Evolutionary conservation across 2,888 invertebrate genomes (phyloP), one percentile per base, ranked within the genome.

Genomic region (Nasonovia ribisnigri): DNA sequence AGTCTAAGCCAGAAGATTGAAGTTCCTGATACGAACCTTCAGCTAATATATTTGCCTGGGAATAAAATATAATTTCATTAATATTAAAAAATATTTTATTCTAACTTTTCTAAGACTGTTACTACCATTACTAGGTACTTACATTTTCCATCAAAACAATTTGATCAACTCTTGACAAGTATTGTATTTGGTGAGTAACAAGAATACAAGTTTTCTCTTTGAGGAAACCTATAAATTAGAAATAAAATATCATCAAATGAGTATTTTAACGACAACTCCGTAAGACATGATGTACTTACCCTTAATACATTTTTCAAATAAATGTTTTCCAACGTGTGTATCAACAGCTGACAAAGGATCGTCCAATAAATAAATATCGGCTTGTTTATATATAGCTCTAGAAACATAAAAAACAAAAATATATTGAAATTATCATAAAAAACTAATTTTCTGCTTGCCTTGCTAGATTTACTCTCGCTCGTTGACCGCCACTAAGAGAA

Each of bases 401-500:
- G 16, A 57, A 43, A 16, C 16, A 36, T 36, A 16, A 5, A 36
- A 51, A 2, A 11, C 3, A 2, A 13, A 67, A 67, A 11, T 13
- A 67, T n/a, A 67, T n/a, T 5, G 16, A 13, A 6, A 67, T 67
- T 13, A 67, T 67, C 16, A 60, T 1, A n/a, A 13, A 16, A 13
- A 67, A n/a, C n/a, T 67, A 67, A n/a, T 5, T n/a, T 16, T 60
- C 11, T n/a, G 42, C 94, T 95, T 95, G 95, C 95, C 96, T 95
- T 8, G 96, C 96, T 90, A 97, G 95, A 94, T 96, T 96, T 60
- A 97, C 96, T 92, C 98, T 96, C 0, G 99, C 99, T 94, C 98
- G 97, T 96, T 99, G 99, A 3, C 98, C 98, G 94, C 98, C 98
- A 95, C 98, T 98, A n/a, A 98, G 96, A 94, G 97, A 97, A 94